Base-by-base conservation (phyloP, 1,140 invertebrate genomes). In the Phymastichus coffea region DNA sequence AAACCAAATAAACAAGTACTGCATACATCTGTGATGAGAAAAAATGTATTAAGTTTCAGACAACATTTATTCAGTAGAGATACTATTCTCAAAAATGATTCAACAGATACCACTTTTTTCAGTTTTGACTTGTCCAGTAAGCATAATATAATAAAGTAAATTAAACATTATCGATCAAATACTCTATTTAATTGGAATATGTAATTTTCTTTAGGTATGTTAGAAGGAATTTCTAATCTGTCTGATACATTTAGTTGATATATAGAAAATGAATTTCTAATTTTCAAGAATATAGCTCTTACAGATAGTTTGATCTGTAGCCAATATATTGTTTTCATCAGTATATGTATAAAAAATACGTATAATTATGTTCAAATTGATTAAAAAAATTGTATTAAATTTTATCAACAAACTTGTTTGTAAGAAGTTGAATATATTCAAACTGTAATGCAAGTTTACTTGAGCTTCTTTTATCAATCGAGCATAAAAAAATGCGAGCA, bases 11-110 rank as follows among this genome's bases (percentile, higher is more conserved):
- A 64, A n/a, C n/a, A n/a, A n/a, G n/a, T n/a, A n/a, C n/a, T n/a
- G n/a, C n/a, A n/a, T n/a, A n/a, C n/a, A n/a, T n/a, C n/a, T n/a
- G n/a, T n/a, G n/a, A n/a, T n/a, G n/a, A n/a, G n/a, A 38, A 65
- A 61, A 48, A 70, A 74, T 62, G 58, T 77, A 0, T 71, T 70
- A 14, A 75, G 35, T 22, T 57, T 80, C 12, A 73, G 78, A 43
- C 77, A 79, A 55, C 78, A 80, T 66, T 70, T 80, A 30, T 80
- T 80, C 48, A 77, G 73, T 20, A 72, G 77, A 49, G 74, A 78
- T 17, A 77, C 68, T 66, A 73, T 79, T 44, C 23, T 61, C 15
- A 57, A 63, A 25, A 60, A 72, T 0, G 59, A 44, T 7, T 69
- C 73, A 23, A 65, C 70, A 10, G 70, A 71, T 61, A 57, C 76